A percentile compares a stretch with the other conserved stretches of the same genome.
Conservation (phyloP, 2,888 invertebrate genomes). For the Drosophila neoperkinsi region DNA sequence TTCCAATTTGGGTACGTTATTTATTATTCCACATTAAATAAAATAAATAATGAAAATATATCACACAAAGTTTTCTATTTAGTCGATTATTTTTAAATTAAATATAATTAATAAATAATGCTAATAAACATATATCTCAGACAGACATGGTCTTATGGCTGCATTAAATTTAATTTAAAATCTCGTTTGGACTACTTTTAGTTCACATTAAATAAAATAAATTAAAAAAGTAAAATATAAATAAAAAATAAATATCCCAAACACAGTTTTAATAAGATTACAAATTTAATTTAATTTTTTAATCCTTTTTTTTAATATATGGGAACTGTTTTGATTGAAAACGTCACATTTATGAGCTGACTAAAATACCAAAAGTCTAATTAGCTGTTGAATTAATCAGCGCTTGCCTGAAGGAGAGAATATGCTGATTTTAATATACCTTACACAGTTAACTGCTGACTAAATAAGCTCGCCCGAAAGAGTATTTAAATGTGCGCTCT, state of each 20-base stretch:
- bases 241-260: not conserved
- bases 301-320: not conserved
- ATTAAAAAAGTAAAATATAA: too few species aligned
- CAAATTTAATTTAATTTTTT: not conserved
- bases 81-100: too few species aligned
- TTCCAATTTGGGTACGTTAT: too few species aligned
- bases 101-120: too few species aligned
- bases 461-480: slow-evolving; percentile 3
- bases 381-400: not conserved
- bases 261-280: not conserved
- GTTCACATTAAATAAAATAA: too few species aligned
- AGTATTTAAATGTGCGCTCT: slow-evolving; percentile 18
- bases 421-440: not conserved
- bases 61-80: too few species aligned
- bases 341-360: not conserved
- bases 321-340: not conserved
- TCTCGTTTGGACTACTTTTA: too few species aligned
- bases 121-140: too few species aligned
- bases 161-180: not conserved
- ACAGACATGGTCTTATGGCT: not conserved
- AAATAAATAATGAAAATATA: too few species aligned
- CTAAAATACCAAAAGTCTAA: not conserved
- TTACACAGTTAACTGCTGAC: not conserved
- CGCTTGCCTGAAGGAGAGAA: not conserved
- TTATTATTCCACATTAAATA: too few species aligned